These are phyloP conservation scores for Rhagoletis pomonella DNA, from an alignment of 1,140 invertebrate species.

Conservation along the genomic window DNA sequence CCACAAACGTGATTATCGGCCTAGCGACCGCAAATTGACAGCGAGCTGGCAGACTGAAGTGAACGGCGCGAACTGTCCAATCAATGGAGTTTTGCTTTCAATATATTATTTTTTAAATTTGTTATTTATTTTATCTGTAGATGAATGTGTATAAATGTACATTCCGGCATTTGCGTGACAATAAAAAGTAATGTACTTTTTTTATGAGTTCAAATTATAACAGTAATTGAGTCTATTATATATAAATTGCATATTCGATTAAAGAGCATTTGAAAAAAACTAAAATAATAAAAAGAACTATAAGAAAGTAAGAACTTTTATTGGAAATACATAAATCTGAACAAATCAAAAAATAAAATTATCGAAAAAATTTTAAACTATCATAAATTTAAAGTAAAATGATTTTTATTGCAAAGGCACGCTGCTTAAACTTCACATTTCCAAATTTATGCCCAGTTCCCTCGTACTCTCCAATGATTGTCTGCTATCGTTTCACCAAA, in stretches of 20 bases:
- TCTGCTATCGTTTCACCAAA: too few species aligned
- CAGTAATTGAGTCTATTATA: constrained; percentile 38
- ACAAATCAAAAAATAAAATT: too few species aligned
- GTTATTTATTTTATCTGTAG: not conserved
- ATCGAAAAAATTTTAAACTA: too few species aligned
- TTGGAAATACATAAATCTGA: too few species aligned
- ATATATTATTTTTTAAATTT: not conserved
- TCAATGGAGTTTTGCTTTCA: not conserved
- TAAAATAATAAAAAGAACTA: not conserved
- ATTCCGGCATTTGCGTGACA: constrained; percentile 1
- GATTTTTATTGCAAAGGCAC: too few species aligned
- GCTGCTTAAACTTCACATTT: too few species aligned
- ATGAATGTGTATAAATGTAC: not conserved
- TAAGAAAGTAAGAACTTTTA: too few species aligned
- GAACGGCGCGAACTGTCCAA: not conserved
- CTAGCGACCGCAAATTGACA: constrained; percentile 48
- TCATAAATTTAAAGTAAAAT: too few species aligned
- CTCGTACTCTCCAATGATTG: too few species aligned
- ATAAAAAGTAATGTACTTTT: not conserved
- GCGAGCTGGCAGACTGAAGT: not conserved
- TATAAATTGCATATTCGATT: not conserved
- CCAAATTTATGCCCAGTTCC: too few species aligned
- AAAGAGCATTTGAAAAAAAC: not conserved
- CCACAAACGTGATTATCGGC: constrained; percentile 42
- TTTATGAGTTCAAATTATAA: constrained; percentile 10